Conservation (phyloP, 2,113 vertebrate species). For the Rhea pennata region DNA sequence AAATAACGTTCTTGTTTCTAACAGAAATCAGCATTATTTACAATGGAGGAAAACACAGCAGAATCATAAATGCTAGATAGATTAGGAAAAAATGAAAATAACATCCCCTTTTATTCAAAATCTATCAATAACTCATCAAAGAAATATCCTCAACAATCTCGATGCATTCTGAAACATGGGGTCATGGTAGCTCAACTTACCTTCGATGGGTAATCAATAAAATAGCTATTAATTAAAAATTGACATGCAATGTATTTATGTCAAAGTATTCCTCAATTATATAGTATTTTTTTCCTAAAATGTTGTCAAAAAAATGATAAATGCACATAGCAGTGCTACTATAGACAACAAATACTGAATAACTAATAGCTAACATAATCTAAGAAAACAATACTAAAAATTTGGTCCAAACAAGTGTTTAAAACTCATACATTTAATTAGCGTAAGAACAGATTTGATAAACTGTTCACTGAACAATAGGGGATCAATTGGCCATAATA, state of each 20-base stretch:
- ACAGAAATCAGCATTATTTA: background rate
- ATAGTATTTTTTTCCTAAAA: background rate
- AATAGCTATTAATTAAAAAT: background rate
- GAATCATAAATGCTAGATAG: background rate
- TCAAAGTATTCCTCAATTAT: background rate
- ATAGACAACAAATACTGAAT: background rate
- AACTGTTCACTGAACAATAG: background rate
- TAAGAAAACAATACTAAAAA: background rate
- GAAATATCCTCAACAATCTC: background rate
- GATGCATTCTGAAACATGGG: background rate
- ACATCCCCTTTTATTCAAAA: background rate
- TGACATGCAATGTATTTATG: background rate
- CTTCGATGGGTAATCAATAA: background rate
- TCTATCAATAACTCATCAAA: background rate
- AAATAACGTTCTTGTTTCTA: background rate
- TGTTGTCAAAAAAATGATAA: background rate
- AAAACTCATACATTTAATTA: background rate
- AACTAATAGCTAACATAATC: background rate
- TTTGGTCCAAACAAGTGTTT: background rate
- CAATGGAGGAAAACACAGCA: fast-evolving
- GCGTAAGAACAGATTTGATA: background rate
- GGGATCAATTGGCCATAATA: background rate
- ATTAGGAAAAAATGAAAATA: background rate
- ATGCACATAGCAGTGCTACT: fast-evolving
- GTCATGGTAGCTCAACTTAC: background rate